Percentiles rank a stretch among this genome's conserved stretches.
Evolutionary conservation across 2,113 vertebrate species (phyloP).

Genomic region (Rhabdomys dilectus): DNA sequence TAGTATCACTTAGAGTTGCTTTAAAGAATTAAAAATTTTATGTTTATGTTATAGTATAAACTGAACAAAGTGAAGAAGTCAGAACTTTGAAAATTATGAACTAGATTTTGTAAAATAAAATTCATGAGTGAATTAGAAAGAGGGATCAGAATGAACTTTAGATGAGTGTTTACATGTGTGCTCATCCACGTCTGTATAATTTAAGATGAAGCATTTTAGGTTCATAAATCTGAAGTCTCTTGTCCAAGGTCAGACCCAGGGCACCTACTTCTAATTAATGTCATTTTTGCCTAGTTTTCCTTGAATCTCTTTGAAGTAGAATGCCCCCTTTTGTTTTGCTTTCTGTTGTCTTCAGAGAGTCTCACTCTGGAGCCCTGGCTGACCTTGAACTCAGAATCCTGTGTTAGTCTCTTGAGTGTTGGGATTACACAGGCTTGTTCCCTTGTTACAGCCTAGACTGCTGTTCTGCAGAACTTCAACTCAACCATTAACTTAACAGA

Average conservation of each 20-base stretch:
- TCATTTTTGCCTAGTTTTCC: background rate
- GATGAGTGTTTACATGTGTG: background rate
- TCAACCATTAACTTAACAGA: too few species aligned
- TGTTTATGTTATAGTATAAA: background rate
- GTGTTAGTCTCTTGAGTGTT: background rate
- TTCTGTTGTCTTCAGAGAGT: background rate
- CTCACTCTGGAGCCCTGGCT: background rate
- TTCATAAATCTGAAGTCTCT: background rate
- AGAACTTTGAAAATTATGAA: background rate
- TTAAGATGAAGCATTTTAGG: background rate
- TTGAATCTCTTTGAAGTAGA: background rate
- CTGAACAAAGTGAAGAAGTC: background rate
- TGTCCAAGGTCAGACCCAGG: background rate
- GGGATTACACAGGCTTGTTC: background rate
- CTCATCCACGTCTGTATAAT: background rate
- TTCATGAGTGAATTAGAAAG: background rate
- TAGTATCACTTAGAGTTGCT: background rate
- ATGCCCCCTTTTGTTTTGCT: background rate
- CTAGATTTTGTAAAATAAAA: background rate
- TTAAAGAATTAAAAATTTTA: background rate
- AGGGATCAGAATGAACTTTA: background rate
- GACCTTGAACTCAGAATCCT: background rate
- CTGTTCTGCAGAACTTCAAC: background rate
- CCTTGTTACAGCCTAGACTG: background rate
- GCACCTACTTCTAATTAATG: background rate